Base-by-base conservation (phyloP, 1,140 invertebrate species). In the Drosophila pseudoobscura region DNA sequence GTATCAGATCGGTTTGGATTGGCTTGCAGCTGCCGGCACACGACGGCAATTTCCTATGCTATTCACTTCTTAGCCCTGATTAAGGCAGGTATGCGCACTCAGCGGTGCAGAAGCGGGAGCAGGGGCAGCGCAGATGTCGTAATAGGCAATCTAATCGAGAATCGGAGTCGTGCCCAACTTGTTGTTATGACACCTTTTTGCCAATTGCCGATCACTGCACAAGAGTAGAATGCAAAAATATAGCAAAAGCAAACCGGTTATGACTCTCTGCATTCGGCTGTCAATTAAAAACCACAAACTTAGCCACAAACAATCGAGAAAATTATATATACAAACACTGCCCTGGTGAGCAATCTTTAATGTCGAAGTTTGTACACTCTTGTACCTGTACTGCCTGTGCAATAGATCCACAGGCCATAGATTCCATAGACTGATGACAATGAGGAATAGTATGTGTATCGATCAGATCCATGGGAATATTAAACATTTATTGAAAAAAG, bases 11-110 rank as follows among this genome's bases (percentile, higher is more conserved):
- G 65, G 44, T 24, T 69, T 80, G 62, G 55, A 53, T 57, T 68
- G 66, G 45, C 74, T 65, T 71, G 60, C 83, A 87, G 83, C 83
- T 83, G 83, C 78, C 55, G 83, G 83, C 83, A 87, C 83, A 88
- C 83, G 83, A 75, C 70, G 11, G 20, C 58, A 73, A 73, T 62
- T 72, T 50, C 31, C 51, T 51, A 68, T 56, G 51, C 63, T 31
- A 13, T 39, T 11, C 35, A 39, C 60, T 56, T 70, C 43, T 13
- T 11, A 20, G 61, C 49, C 59, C 55, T 54, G 74, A 72, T 68
- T 85, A 55, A 31, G 29, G 57, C 80, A 87, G 77, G 77, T 74
- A 73, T 39, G 51, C 6, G 51, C 53, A 54, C 20, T 6, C 24
- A 8, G 20, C 44, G 24, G n/a, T 39, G n/a, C 6, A n/a, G 62